Base-by-base conservation (phyloP, 2,797 vertebrate species). In the Poeciliopsis paucimaculata region DNA sequence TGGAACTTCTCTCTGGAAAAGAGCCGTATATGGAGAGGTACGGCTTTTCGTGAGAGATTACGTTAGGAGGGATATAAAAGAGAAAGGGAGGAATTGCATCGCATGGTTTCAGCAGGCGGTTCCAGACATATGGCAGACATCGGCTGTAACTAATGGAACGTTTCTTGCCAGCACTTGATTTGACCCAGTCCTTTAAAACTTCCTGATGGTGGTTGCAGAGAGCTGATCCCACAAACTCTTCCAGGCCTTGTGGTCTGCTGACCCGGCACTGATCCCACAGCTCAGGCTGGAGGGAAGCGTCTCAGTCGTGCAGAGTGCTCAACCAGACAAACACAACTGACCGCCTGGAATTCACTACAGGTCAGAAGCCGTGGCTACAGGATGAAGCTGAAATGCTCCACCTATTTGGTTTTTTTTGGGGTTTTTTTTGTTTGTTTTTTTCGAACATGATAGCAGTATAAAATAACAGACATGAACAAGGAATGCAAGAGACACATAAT, bases 41-140 rank as follows among this genome's bases (percentile, higher is more conserved):
- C 74, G 12, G 77, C 36, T 77, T 82, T 85, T 77, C 73, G 46
- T 81, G 49, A 89, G 46, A 88, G 84, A 86, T 84, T 72, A 79
- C 68, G 78, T 84, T 84, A 80, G 84, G 77, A 77, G n/a, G 60
- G 72, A 73, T 84, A 79, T 77, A 31, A 79, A 83, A 83, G 31
- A 13, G 47, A 20, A 77, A 68, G 18, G 7, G 36, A 36, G 49
- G 72, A 68, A 86, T 82, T 78, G 77, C 55, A 78, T 87, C 85
- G 68, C 83, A 86, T 76, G 76, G 86, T 73, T 87, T 90, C 75
- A 73, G 81, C 45, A 43, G 78, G 77, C 23, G 5, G 72, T 77
- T 82, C 79, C 86, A 89, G 87, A 89, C 91, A 91, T 82, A 82
- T 87, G 89, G 88, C 89, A 89, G 80, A 88, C 88, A 81, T 89